Conservation (phyloP, 1,140 invertebrate species). For the Dreissena rostriformis region DNA sequence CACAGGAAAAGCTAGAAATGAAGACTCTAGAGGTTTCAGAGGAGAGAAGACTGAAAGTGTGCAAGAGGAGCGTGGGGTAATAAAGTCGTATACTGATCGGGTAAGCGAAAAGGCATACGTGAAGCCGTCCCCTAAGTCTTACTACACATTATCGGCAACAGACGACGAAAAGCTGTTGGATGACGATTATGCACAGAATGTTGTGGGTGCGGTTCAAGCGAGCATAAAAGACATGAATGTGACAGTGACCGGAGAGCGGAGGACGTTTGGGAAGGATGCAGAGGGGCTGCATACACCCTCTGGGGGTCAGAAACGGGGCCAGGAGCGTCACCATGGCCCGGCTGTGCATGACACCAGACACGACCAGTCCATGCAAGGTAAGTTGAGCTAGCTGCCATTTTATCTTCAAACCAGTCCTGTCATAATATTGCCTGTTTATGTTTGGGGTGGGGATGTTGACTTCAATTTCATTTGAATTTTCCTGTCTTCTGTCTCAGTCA, state of each 20-base stretch:
- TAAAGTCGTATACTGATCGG: conserved; percentile 2
- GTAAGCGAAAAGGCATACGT: conserved; percentile 18
- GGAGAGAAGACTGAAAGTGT: no score
- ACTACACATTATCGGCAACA: conserved; percentile 44
- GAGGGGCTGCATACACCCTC: neutral
- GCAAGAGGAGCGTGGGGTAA: no score
- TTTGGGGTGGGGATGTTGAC: no score
- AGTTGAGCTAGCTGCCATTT: no score
- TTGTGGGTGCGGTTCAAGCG: neutral
- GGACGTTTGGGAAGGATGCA: conserved; percentile 35
- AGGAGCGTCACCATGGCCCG: no score
- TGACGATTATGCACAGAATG: neutral
- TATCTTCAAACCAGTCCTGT: no score
- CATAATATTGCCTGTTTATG: no score
- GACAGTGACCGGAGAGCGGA: conserved; percentile 44
- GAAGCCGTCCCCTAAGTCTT: conserved; percentile 48
- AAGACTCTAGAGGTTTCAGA: no score
- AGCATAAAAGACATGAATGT: conserved; percentile 42
- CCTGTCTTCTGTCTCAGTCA: no score
- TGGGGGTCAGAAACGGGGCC: neutral
- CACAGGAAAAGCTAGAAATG: neutral
- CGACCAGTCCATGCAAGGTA: no score
- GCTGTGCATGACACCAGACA: no score
- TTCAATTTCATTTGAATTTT: no score
- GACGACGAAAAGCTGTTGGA: conserved; percentile 45